phyloP scores from a whole-genome alignment of 2,113 vertebrate genomes.

The Piaya cayana region DNA sequence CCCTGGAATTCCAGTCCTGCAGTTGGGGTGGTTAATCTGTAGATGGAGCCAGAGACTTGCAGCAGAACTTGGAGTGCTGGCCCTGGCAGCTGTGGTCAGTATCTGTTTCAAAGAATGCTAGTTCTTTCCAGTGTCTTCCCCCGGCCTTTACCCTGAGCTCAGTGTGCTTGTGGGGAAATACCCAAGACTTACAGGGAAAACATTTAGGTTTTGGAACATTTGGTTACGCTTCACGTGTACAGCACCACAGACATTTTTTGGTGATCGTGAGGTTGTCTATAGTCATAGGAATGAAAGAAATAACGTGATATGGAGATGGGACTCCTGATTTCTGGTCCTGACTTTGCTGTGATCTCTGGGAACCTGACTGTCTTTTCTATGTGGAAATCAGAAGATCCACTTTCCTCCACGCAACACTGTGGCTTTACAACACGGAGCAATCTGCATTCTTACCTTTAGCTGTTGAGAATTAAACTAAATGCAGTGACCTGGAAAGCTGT shows the following conservation, averaged over 20 bases:
- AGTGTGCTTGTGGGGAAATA: neutral
- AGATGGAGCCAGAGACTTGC: constrained; percentile 26
- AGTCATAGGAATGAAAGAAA: neutral
- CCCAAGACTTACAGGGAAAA: neutral
- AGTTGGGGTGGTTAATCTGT: neutral
- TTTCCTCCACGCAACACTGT: fast-evolving
- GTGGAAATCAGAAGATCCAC: neutral
- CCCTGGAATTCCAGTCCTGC: neutral
- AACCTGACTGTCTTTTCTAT: neutral
- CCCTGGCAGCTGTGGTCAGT: neutral
- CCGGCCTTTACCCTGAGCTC: neutral
- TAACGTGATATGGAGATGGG: neutral
- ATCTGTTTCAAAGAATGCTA: neutral
- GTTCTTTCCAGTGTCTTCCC: neutral
- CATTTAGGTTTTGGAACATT: neutral
- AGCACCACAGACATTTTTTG: neutral
- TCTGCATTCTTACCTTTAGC: neutral
- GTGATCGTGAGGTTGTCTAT: neutral
- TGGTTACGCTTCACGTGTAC: fast-evolving
- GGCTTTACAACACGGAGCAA: neutral
- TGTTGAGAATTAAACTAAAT: neutral
- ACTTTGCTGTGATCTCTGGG: neutral
- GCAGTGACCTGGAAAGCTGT: neutral
- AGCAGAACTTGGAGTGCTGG: fast-evolving
- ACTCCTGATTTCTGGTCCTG: neutral